Evolutionary conservation across 2,888 invertebrate genomes (phyloP).

Genomic region (Macroteleia sp.): DNA sequence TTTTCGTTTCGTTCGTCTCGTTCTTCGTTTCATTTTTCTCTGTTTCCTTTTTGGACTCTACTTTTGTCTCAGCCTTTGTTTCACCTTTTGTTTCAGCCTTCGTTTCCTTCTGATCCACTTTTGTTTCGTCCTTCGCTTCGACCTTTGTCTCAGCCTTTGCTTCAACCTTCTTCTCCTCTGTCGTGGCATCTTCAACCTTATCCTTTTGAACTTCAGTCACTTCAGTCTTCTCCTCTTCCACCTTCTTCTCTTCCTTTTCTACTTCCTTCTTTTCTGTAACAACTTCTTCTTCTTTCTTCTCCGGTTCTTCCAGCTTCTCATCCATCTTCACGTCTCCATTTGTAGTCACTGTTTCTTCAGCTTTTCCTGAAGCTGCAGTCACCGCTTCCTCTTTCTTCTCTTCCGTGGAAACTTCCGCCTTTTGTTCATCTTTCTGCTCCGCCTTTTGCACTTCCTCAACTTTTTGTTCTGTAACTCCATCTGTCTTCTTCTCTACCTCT

Average conservation of each 20-base stretch:
- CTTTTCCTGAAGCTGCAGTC: conserved; percentile 33
- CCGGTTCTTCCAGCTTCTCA: conserved; percentile 53
- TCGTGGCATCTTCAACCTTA: conserved; percentile 41
- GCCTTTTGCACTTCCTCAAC: conserved; percentile 56
- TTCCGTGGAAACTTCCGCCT: conserved; percentile 23
- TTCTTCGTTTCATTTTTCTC: neutral
- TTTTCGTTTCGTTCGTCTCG: conserved; percentile 57
- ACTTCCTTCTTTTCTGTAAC: neutral
- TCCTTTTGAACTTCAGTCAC: conserved; percentile 13
- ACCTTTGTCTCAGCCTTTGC: conserved; percentile 15
- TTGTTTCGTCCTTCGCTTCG: conserved; percentile 40
- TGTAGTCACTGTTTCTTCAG: neutral
- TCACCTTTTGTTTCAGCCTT: conserved; percentile 35
- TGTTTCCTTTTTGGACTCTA: conserved; percentile 9
- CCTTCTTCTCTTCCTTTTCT: neutral
- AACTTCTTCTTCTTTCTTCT: conserved; percentile 15
- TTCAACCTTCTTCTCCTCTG: conserved; percentile 44
- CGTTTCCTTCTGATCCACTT: conserved; percentile 46
- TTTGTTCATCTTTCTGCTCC: conserved; percentile 29
- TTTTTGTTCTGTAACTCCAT: conserved; percentile 37
- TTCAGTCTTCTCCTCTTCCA: conserved; percentile 12
- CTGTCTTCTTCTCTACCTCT: conserved; percentile 36
- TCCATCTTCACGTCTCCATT: conserved; percentile 38
- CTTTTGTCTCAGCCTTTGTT: neutral
- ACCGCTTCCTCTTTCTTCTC: conserved; percentile 25